A percentile compares a stretch with the other conserved stretches of the same genome.
These are phyloP conservation scores for Pelobates fuscus DNA, from an alignment of 2,113 vertebrate genomes.

Conservation along the genomic window DNA sequence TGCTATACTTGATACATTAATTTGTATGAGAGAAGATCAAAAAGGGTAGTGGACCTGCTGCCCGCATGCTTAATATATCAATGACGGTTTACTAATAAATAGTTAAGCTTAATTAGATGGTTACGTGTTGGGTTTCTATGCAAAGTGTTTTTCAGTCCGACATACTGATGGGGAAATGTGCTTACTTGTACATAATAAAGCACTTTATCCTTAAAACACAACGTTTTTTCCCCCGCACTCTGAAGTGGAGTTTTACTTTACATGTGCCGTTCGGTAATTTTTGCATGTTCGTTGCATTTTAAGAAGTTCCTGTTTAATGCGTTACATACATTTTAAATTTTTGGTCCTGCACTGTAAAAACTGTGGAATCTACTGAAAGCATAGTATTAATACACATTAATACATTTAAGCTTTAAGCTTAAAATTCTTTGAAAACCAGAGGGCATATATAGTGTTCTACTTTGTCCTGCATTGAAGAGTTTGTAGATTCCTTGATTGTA, in stretches of 20 bases:
- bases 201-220: slow-evolving; percentile 10
- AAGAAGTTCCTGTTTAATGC: background rate
- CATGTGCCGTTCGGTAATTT: background rate
- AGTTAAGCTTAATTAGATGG: background rate
- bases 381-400: too few relatives aligned
- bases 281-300: background rate
- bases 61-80: background rate
- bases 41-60: background rate
- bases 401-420: too few relatives aligned
- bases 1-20: too few relatives aligned
- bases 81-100: background rate
- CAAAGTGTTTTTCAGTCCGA: slow-evolving; percentile 6
- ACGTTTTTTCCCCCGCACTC: background rate
- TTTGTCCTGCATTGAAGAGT: too few relatives aligned
- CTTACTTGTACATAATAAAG: slow-evolving; percentile 23
- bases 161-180: background rate
- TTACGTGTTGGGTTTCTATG: slow-evolving; percentile 19
- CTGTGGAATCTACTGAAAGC: background rate
- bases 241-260: background rate
- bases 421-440: too few relatives aligned
- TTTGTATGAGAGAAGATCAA: background rate
- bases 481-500: too few relatives aligned
- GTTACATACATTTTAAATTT: background rate
- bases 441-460: too few relatives aligned
- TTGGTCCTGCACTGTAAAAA: background rate